These are phyloP conservation scores for Trematomus loennbergii DNA, from an alignment of 2,113 vertebrate species.

Conservation along the genomic window DNA sequence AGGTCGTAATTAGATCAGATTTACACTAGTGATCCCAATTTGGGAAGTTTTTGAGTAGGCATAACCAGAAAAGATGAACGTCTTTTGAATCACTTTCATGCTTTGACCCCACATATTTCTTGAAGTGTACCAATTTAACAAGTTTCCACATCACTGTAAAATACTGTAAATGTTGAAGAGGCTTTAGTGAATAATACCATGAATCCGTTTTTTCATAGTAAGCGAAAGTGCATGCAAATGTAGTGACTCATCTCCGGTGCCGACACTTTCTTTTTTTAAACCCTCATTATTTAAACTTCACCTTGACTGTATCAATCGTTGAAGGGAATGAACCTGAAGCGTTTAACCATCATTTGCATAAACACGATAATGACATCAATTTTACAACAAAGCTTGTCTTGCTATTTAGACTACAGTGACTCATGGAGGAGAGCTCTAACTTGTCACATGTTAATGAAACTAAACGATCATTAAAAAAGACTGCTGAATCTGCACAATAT, in stretches of 20 bases:
- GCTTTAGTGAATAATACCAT: background rate
- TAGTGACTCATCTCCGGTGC: background rate
- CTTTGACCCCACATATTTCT: background rate
- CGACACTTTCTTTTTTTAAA: slow-evolving; percentile 2
- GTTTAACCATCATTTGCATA: slow-evolving; percentile 11
- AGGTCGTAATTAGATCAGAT: too few species aligned
- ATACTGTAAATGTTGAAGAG: background rate
- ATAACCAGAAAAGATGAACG: background rate
- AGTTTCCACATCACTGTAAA: background rate
- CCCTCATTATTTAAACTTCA: background rate
- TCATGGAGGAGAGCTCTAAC: background rate
- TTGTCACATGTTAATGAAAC: slow-evolving; percentile 18
- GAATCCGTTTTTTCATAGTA: background rate
- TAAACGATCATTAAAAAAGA: background rate
- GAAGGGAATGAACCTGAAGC: background rate
- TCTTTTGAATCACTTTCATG: too few species aligned
- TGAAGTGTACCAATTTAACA: background rate
- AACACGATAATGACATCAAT: background rate
- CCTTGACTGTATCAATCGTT: background rate
- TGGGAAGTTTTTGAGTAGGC: background rate
- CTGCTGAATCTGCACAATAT: slow-evolving; percentile 18
- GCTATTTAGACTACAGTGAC: background rate
- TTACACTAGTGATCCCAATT: too few species aligned
- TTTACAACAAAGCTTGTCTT: slow-evolving; percentile 7
- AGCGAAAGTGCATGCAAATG: background rate